Conservation (phyloP, 37 sponge, comb jelly and placozoan genomes). For the Chondrosia reniformis region DNA sequence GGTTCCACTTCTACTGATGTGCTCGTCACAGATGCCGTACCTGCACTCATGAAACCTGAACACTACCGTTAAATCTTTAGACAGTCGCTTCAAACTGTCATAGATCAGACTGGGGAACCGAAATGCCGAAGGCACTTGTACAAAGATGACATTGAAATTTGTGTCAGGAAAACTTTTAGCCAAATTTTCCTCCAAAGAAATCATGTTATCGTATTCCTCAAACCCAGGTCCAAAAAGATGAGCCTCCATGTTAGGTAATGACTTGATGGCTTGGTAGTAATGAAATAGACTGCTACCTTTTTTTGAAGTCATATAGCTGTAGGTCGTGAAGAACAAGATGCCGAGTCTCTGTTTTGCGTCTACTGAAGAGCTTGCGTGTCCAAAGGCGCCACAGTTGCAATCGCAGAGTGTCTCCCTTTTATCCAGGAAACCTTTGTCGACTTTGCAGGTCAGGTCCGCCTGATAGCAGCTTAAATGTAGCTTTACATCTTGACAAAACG, state of each 20-base stretch:
- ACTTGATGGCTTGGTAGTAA: neutral
- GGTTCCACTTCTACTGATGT: neutral
- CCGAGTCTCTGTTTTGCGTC: neutral
- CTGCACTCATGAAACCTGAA: constrained; percentile 28
- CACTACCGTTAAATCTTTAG: neutral
- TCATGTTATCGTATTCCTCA: neutral
- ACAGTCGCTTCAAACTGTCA: neutral
- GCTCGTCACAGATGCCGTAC: constrained; percentile 26
- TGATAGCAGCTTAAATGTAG: neutral
- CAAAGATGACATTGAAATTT: constrained; percentile 21
- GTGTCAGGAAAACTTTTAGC: neutral
- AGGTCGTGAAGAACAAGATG: constrained; percentile 11
- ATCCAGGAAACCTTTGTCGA: neutral
- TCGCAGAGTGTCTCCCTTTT: neutral
- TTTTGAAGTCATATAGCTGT: neutral
- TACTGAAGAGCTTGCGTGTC: neutral
- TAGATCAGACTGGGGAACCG: neutral
- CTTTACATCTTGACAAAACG: neutral
- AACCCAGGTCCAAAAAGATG: constrained; percentile 20
- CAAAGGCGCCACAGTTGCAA: constrained; percentile 21
- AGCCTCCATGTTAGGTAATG: constrained; percentile 1
- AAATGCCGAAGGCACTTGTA: constrained; percentile 3
- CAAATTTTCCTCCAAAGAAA: neutral
- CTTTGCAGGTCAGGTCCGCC: neutral
- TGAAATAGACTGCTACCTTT: too few relatives aligned